Conservation (phyloP, 2,113 vertebrate species). For the Terrapene triunguis region DNA sequence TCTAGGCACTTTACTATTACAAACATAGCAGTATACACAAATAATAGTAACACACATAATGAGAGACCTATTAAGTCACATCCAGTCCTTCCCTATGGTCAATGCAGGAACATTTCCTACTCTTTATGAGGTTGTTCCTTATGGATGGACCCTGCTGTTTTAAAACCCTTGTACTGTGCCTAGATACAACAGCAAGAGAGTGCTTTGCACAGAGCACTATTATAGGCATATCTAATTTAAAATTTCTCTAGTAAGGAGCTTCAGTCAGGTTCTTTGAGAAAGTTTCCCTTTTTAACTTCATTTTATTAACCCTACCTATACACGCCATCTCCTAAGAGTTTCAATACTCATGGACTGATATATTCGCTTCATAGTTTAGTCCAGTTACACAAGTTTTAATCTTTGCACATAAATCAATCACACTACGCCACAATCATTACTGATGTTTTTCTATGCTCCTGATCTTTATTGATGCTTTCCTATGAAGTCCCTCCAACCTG, state of each 20-base stretch:
- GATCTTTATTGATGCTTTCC: background rate
- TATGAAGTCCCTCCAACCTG: background rate
- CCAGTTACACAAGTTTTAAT: background rate
- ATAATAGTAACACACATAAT: background rate
- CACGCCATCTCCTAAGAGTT: background rate
- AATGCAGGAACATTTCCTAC: background rate
- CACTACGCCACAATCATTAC: background rate
- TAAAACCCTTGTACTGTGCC: background rate
- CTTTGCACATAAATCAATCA: background rate
- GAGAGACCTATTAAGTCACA: background rate
- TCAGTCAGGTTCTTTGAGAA: background rate
- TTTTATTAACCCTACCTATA: background rate
- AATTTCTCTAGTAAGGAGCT: background rate
- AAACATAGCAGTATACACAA: background rate
- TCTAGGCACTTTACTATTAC: background rate
- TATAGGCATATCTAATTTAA: background rate
- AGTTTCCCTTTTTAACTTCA: background rate
- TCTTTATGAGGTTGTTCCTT: background rate
- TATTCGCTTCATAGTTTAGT: background rate
- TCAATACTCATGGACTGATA: background rate
- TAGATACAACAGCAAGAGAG: background rate
- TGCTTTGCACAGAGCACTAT: too few species aligned
- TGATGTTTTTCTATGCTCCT: background rate
- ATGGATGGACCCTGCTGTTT: background rate
- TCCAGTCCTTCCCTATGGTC: background rate